A percentile compares a stretch with the other conserved stretches of the same genome.
These are phyloP conservation scores for Heliconius eleuchia DNA, from an alignment of 1,140 invertebrate genomes.

Conservation along the genomic window DNA sequence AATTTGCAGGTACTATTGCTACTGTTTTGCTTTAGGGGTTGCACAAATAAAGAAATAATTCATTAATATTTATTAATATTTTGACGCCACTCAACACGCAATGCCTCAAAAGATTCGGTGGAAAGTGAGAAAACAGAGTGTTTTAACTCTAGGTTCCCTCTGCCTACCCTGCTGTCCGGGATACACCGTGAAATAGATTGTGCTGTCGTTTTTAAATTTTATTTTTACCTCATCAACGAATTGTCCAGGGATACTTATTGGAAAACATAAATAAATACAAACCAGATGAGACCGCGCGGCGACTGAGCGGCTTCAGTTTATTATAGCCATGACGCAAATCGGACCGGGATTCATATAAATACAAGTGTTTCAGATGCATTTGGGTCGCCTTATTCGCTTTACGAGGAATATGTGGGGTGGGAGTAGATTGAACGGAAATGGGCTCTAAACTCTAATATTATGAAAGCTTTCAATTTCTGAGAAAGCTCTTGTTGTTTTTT, in stretches of 20 bases:
- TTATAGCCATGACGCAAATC: conserved; percentile 26
- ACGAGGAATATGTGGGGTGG: conserved; percentile 1
- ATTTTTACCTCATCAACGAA: background rate
- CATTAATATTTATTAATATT: no score
- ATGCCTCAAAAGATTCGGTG: no score
- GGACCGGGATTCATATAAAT: conserved; percentile 20
- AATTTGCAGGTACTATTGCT: no score
- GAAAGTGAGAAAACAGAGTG: no score
- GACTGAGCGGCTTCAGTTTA: conserved; percentile 19
- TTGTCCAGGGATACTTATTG: conserved; percentile 9
- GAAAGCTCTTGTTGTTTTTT: background rate
- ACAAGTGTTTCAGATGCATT: conserved; percentile 6
- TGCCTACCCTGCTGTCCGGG: no score
- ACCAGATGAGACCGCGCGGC: conserved; percentile 25
- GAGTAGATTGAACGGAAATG: background rate
- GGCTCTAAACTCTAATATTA: background rate
- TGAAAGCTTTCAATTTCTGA: background rate
- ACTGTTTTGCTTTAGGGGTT: no score
- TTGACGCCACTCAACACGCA: no score
- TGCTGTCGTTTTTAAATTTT: no score
- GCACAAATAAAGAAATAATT: no score
- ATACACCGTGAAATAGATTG: no score
- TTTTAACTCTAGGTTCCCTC: no score
- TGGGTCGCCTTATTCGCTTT: background rate
- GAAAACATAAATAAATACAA: background rate